Conservation (phyloP, 2,797 vertebrate species). For the Chelon labrosus region DNA sequence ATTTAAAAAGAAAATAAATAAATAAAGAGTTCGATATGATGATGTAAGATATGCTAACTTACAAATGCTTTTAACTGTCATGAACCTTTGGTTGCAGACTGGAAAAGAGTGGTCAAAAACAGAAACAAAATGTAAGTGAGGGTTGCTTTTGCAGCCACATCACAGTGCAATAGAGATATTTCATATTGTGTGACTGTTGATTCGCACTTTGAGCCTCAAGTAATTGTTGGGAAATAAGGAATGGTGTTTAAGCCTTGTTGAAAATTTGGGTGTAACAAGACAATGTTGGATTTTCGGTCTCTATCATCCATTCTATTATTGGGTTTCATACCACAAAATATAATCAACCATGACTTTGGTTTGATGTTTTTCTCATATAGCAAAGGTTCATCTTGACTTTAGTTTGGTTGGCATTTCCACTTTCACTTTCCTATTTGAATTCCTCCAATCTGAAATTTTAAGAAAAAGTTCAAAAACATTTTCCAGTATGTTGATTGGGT, state of each 20-base stretch:
- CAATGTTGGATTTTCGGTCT: conserved; percentile 52
- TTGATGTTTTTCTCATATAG: conserved; percentile 37
- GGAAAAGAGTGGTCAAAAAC: conserved; percentile 48
- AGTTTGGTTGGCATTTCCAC: conserved; percentile 10
- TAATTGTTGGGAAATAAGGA: conserved; percentile 49
- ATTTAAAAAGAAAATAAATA: conserved; percentile 45
- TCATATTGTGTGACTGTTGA: conserved; percentile 64
- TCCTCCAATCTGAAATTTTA: conserved; percentile 12
- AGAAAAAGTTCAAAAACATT: conserved; percentile 8
- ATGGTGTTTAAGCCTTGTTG: conserved; percentile 50
- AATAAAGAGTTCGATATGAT: conserved; percentile 54
- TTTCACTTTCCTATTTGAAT: background rate
- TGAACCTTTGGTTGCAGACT: conserved; percentile 61
- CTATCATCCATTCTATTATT: conserved; percentile 52
- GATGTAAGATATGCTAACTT: conserved; percentile 60
- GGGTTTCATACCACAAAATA: conserved; percentile 46
- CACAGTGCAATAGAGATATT: conserved; percentile 81
- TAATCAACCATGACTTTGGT: conserved; percentile 51
- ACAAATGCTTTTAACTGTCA: conserved; percentile 46
- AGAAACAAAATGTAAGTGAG: conserved; percentile 40
- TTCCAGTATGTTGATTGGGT: conserved; percentile 18
- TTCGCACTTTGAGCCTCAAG: conserved; percentile 67
- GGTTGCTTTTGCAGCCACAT: conserved; percentile 66
- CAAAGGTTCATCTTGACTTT: conserved; percentile 21
- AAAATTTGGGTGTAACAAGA: conserved; percentile 36